Base-by-base conservation (phyloP, 2,888 invertebrate genomes). In the Drosophila macrospina region DNA sequence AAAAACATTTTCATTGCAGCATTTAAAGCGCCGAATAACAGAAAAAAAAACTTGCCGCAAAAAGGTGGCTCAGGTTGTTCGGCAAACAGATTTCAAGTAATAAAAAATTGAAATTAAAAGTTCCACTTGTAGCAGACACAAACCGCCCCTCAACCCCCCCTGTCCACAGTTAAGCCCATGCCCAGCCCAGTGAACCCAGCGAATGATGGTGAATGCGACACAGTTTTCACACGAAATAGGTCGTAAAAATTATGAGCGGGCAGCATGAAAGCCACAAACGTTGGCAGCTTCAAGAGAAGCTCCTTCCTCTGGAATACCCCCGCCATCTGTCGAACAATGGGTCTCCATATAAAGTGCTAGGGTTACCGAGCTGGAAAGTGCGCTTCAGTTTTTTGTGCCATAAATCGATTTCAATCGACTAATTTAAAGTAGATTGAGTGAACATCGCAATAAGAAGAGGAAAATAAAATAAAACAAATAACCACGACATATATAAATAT, bases 91-190 rank as follows among this genome's bases (percentile, higher is more conserved):
- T 74, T 84, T 69, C 56, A 60, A 70, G 73, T 75, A 78, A 81
- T 82, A 80, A 78, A 86, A 84, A 83, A 80, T 84, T 73, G 69
- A 80, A 86, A 84, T 84, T 80, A 86, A 86, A 84, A 86, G 79
- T 84, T 80, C 62, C 78, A 80, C 66, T 80, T 65, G 69, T 59
- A 37, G 42, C 45, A 44, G 44, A 44, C 52, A 67, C 65, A 39
- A 48, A 48, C 28, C 61, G 15, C 26, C 10, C 24, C 44, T 28
- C 28, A 6, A 6, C 28, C 28, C 3, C 3, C 2, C 10, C 13
- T 20, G 1, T 5, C 8, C 7, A 15, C n/a, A 0, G 7, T n/a
- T 5, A 26, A 20, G 5, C 11, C 15, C 44, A 44, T 20, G 15
- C 30, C 16, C 44, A 26, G 16, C 8, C 11, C 26, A 44, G 34